A percentile compares a stretch with the other conserved stretches of the same genome.
Conservation (phyloP, 2,113 vertebrate species). For the Hystrix cristata region DNA sequence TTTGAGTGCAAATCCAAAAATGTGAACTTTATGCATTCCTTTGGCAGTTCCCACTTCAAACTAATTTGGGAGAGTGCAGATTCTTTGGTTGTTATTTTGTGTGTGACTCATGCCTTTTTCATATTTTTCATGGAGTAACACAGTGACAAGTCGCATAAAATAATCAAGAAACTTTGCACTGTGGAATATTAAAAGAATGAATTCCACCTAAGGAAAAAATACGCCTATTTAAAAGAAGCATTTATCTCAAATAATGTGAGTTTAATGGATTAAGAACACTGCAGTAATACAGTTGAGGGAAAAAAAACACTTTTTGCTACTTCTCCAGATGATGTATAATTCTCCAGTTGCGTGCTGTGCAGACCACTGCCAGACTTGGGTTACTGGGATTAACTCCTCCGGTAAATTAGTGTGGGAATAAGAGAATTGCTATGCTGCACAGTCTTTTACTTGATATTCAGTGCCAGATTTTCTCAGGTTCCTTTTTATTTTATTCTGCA, state of each 20-base stretch:
- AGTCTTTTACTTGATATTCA: slow-evolving; percentile 66
- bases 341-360: slow-evolving; percentile 39
- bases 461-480: slow-evolving; percentile 69
- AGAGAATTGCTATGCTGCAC: slow-evolving; percentile 55
- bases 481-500: slow-evolving; percentile 26
- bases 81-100: slow-evolving; percentile 58
- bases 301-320: slow-evolving; percentile 54
- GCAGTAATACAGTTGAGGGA: not conserved
- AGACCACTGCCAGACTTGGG: slow-evolving; percentile 62
- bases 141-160: slow-evolving; percentile 25
- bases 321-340: slow-evolving; percentile 63
- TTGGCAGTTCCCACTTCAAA: not conserved
- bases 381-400: slow-evolving; percentile 77
- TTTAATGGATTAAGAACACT: slow-evolving; percentile 72
- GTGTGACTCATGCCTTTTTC: slow-evolving; percentile 41
- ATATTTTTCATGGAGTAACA: slow-evolving; percentile 12
- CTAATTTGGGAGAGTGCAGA: slow-evolving; percentile 18
- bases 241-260: slow-evolving; percentile 42
- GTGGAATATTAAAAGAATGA: not conserved
- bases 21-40: slow-evolving; percentile 14
- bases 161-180: slow-evolving; percentile 3
- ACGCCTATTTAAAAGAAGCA: slow-evolving; percentile 52
- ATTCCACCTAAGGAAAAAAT: slow-evolving; percentile 57
- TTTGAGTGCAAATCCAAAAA: slow-evolving; percentile 37
- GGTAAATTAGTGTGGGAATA: slow-evolving; percentile 72